A percentile compares a stretch with the other conserved stretches of the same genome.
Conservation (phyloP, 2,797 vertebrate species). For the Typhlichthys subterraneus region DNA sequence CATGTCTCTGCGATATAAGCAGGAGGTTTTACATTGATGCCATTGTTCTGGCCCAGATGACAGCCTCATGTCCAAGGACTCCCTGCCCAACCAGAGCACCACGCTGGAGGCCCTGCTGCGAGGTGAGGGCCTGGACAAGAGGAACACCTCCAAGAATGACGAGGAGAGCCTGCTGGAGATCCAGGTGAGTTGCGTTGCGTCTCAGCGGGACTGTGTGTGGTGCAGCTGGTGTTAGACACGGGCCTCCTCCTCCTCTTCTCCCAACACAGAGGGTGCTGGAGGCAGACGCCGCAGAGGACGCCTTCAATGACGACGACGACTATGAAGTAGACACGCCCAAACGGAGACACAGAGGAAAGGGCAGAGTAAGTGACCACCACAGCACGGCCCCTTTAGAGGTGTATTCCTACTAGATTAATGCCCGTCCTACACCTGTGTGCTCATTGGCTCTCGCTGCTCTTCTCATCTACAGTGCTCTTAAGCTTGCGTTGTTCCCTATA, state of each 20-base stretch:
- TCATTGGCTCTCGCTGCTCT: too few relatives aligned
- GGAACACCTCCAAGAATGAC: slow-evolving; percentile 85
- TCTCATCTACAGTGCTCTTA: too few relatives aligned
- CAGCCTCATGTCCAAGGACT: slow-evolving; percentile 87
- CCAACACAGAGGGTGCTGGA: slow-evolving; percentile 89
- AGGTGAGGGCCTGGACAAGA: slow-evolving; percentile 91
- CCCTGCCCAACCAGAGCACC: slow-evolving; percentile 89
- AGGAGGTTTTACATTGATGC: too few relatives aligned
- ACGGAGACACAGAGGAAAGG: slow-evolving; percentile 93
- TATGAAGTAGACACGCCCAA: slow-evolving; percentile 95
- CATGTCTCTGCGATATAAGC: not conserved
- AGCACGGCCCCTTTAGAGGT: not conserved
- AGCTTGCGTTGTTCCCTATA: too few relatives aligned
- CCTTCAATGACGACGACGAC: slow-evolving; percentile 93
- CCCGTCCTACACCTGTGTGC: too few relatives aligned
- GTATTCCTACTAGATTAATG: too few relatives aligned
- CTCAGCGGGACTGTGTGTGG: not conserved
- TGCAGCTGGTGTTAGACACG: not conserved
- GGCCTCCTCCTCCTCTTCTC: too few relatives aligned
- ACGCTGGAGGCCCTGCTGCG: slow-evolving; percentile 94
- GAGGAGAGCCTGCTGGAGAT: slow-evolving; percentile 95
- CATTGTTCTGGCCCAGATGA: slow-evolving; percentile 75
- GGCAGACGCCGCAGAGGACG: slow-evolving; percentile 95
- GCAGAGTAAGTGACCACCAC: slow-evolving; percentile 82
- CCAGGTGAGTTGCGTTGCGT: slow-evolving; percentile 78